Conservation (phyloP, 2,113 vertebrate species). For the Megaceryle torquata region DNA sequence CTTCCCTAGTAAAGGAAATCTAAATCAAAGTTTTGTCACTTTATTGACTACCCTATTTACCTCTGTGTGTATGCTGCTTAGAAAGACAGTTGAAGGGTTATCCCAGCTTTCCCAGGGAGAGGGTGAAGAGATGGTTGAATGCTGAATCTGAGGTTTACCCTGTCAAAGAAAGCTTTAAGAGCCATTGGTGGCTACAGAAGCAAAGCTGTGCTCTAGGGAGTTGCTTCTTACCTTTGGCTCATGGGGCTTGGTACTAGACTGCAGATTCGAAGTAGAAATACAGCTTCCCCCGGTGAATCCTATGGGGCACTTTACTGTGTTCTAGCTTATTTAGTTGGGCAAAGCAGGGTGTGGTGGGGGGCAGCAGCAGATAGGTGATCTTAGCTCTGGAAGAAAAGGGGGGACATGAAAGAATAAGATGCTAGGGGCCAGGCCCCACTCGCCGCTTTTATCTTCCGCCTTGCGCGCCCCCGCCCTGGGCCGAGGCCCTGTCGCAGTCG, state of each 20-base stretch:
- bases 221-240: not conserved
- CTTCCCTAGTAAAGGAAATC: not conserved
- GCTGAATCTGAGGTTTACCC: not conserved
- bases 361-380: not conserved
- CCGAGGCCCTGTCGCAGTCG: too few relatives aligned
- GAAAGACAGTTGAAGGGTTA: not conserved
- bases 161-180: not conserved
- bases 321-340: not conserved
- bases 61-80: not conserved
- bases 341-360: fast-evolving
- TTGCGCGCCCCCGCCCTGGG: too few relatives aligned
- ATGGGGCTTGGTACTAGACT: not conserved
- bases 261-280: fast-evolving
- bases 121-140: not conserved
- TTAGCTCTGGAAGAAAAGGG: too few relatives aligned
- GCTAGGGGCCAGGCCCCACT: too few relatives aligned
- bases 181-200: fast-evolving
- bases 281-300: too few relatives aligned
- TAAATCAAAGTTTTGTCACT: not conserved
- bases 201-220: fast-evolving
- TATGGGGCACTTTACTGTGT: fast-evolving
- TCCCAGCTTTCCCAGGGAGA: fast-evolving
- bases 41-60: not conserved
- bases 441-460: too few relatives aligned
- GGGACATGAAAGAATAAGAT: too few relatives aligned